These are phyloP conservation scores for Pseudochromis fuscus DNA, from an alignment of 2,797 vertebrate species.

Conservation along the genomic window DNA sequence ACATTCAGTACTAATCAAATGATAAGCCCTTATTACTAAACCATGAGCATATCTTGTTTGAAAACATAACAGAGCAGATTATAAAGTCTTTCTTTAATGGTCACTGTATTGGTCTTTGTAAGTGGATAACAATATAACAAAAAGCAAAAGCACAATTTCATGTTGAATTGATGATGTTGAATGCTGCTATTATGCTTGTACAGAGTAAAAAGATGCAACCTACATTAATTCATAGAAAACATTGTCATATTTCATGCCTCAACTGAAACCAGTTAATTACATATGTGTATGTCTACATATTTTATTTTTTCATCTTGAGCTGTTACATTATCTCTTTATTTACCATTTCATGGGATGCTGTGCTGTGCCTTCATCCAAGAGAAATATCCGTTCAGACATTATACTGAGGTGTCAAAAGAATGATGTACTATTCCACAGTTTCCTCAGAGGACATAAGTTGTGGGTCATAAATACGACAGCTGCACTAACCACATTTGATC, in stretches of 20 bases:
- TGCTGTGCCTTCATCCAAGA: background rate
- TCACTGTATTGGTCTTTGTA: background rate
- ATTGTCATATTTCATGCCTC: no score
- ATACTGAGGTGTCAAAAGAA: conserved; percentile 22
- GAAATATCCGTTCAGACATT: conserved; percentile 22
- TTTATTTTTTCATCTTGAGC: background rate
- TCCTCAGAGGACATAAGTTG: conserved; percentile 28
- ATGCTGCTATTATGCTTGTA: conserved; percentile 10
- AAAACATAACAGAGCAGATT: conserved; percentile 1
- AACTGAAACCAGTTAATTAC: no score
- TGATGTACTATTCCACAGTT: conserved; percentile 17
- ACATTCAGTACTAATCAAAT: conserved; percentile 8
- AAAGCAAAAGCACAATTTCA: background rate
- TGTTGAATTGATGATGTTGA: conserved; percentile 1
- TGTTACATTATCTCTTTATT: background rate
- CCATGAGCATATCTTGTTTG: background rate
- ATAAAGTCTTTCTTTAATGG: background rate
- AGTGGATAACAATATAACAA: background rate
- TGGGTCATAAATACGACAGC: conserved; percentile 26
- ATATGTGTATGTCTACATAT: no score
- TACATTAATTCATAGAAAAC: no score
- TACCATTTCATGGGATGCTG: background rate
- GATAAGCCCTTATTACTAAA: conserved; percentile 9
- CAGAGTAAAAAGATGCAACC: no score
- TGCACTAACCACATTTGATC: conserved; percentile 4